These are phyloP conservation scores for Sphaeramia orbicularis DNA, from an alignment of 2,797 vertebrate species.

Conservation along the genomic window DNA sequence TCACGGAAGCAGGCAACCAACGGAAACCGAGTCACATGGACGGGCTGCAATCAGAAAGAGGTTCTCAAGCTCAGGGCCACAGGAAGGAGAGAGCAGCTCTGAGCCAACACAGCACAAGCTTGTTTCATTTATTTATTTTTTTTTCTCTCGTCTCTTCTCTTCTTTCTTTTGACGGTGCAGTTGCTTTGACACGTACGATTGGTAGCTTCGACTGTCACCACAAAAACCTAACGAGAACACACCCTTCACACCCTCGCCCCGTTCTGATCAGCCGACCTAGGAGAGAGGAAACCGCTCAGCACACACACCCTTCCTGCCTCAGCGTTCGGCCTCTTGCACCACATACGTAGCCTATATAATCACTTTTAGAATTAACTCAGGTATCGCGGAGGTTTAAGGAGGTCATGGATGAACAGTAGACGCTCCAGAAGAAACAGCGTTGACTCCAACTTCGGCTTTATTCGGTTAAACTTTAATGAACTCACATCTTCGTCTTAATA, in stretches of 20 bases:
- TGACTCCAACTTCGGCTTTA: too few relatives aligned
- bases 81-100: conserved; percentile 58
- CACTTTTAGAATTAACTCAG: too few relatives aligned
- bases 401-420: not conserved
- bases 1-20: conserved; percentile 86
- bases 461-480: not conserved
- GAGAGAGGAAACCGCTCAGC: conserved; percentile 85
- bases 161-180: not conserved
- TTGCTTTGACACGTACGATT: conserved; percentile 13
- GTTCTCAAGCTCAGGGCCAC: conserved; percentile 66
- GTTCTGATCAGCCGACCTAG: conserved; percentile 80
- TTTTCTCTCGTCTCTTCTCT: not conserved
- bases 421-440: too few relatives aligned
- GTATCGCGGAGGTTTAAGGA: not conserved
- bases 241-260: conserved; percentile 73
- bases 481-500: conserved; percentile 11
- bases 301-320: conserved; percentile 86
- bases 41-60: conserved; percentile 75
- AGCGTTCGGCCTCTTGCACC: conserved; percentile 50
- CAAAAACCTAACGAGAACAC: conserved; percentile 75
- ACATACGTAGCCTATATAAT: too few relatives aligned
- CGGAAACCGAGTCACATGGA: conserved; percentile 89
- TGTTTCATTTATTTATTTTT: too few relatives aligned
- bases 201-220: conserved; percentile 57
- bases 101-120: conserved; percentile 11